Base-by-base conservation (phyloP, 2,888 invertebrate species). In the Epinotia ramella region DNA sequence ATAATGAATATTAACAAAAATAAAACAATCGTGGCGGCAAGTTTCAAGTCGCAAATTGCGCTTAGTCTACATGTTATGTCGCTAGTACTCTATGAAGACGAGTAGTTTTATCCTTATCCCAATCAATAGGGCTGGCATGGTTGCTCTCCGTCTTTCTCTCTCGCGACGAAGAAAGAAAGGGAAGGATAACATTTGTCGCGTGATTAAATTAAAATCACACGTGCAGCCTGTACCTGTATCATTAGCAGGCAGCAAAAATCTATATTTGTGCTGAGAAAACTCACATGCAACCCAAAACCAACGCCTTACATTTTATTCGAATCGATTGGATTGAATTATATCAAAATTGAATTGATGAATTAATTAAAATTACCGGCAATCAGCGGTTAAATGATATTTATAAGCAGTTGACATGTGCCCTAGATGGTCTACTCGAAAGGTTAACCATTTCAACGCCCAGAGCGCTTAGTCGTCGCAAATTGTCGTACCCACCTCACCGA, bases 21-120 rank as follows among this genome's bases (percentile, higher is more conserved):
- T 9, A 81, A 84, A 84, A 86, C 82, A 82, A 86, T 82, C 84
- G 83, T 85, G 84, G 83, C 84, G 82, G 78, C 33, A 13, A 49
- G 11, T 16, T 67, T 57, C 67, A 28, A 49, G 40, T 64, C 46
- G 24, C n/a, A 40, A 53, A 62, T 33, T 40, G 40, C 40, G 40
- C 11, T n/a, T 49, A 16, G 49, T 53, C 53, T 53, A 49, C 16
- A 16, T 0, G 53, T 13, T n/a, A 53, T n/a, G 53, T n/a, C 53
- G 53, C 13, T n/a, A n/a, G n/a, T 53, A 49, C 13, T 40, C 12
- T 40, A 60, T 60, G 1, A 40, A 40, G 40, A 62, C n/a, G 40
- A 12, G 62, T 40, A 11, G 33, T 33, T 28, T 62, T 60, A n/a
- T 5, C n/a, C 28, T 28, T 16, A 33, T 24, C 16, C 7, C 28